Evolutionary conservation across 2,888 invertebrate species (phyloP), one percentile per base, ranked within the genome.

Genomic region (Eustalomyia histrio): DNA sequence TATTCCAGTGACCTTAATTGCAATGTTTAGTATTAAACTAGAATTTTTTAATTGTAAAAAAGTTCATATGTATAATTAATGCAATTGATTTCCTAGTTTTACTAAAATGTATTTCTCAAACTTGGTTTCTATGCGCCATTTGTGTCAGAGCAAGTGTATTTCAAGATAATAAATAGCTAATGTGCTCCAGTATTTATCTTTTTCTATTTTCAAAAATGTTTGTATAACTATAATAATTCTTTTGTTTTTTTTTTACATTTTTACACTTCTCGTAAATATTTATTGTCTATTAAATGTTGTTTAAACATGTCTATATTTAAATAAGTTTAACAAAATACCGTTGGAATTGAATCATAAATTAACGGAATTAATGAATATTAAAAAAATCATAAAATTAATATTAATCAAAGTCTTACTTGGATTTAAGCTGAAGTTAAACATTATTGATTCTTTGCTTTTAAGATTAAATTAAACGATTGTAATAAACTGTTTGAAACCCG

Each of bases 1-100:
- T 50, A 64, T 64, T 39, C 1, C 33, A 69, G 47, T 81, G 80
- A 76, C 80, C 80, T 81, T 71, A 81, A 69, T 81, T 68, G 24
- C 52, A 5, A 4, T 9, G 18, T 58, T 58, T 61, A 55, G 39
- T 47, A 47, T 7, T 12, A n/a, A 60, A 12, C 55, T 29, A 29
- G 7, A 29, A 29, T 29, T 21, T 21, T 21, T 21, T 21, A n/a
- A 24, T 24, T 29, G 29, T 29, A 6, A 29, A 29, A n/a, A 29
- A 47, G 6, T 63, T 63, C 43, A 43, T 69, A 76, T 50, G 55
- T n/a, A 53, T 55, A 52, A 64, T 64, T 63, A n/a, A 24, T 16
- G 8, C 18, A 76, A 60, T 52, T n/a, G n/a, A 53, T 78, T 78
- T 78, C 76, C 76, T 65, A 35, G 71, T 72, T 58, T 14, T n/a